A percentile compares a stretch with the other conserved stretches of the same genome.
Evolutionary conservation across 2,113 vertebrate genomes (phyloP).

Genomic region (Aphelocoma coerulescens): DNA sequence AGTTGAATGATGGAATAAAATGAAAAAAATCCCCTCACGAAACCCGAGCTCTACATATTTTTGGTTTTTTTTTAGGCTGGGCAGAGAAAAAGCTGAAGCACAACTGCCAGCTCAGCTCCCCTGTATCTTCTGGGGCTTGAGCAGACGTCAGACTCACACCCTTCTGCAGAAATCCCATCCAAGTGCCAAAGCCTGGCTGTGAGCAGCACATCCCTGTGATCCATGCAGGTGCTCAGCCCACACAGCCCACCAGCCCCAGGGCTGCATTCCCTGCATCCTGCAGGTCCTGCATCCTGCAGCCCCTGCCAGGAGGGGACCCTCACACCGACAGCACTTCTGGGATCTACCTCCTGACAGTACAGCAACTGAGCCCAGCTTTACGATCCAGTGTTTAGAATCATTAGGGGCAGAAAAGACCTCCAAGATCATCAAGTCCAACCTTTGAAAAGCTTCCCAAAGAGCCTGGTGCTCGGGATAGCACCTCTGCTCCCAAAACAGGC

Average conservation of each 20-base stretch:
- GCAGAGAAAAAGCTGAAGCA: background rate
- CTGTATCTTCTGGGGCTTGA: background rate
- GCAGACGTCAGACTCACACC: background rate
- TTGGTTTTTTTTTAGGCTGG: background rate
- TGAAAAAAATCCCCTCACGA: background rate
- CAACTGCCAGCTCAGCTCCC: background rate
- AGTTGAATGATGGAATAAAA: background rate
- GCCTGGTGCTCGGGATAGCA: background rate
- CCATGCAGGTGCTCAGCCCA: background rate
- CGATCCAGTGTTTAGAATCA: background rate
- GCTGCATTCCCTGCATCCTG: rapidly evolving
- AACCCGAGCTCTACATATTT: background rate
- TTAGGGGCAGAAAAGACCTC: background rate
- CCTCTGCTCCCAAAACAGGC: background rate
- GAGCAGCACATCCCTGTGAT: background rate
- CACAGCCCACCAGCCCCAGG: background rate
- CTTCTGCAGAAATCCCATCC: background rate
- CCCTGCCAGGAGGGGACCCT: background rate
- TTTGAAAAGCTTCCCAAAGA: background rate
- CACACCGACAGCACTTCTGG: rapidly evolving
- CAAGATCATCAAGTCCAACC: background rate
- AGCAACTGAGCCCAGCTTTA: background rate
- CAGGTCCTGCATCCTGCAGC: background rate
- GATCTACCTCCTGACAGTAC: background rate
- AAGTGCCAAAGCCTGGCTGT: background rate